Base-by-base conservation (phyloP, 2,888 invertebrate species). In the Eugnorisma glareosa region DNA sequence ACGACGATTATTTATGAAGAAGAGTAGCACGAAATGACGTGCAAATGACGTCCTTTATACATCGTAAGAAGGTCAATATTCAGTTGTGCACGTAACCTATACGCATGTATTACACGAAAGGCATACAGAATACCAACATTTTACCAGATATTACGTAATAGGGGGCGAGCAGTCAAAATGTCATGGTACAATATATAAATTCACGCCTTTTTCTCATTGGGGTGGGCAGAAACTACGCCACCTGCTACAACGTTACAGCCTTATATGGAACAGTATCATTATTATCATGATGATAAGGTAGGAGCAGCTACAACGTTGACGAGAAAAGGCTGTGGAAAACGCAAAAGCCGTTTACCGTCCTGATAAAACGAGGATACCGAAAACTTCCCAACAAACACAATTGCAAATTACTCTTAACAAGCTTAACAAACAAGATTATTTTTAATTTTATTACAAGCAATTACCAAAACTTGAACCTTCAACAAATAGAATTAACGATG, bases 401-500 rank as follows among this genome's bases (percentile, higher is more conserved):
- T 57, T 51, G 54, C 67, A 81, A 81, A 67, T 84, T 61, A 72
- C 54, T 84, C 48, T 18, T 79, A 79, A 79, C 81, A 40, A 66
- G 48, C 48, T 66, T 51, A 84, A 80, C 79, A 79, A 85, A 81
- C 59, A 81, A 81, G 80, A 84, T 81, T 81, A 81, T 81, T 85
- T 77, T 84, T 81, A 81, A 81, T 81, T 73, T 66, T 67, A 73
- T 81, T 72, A 81, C 66, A 57, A 54, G 59, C 59, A 59, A 79
- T 81, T 81, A 85, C 54, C 15, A 63, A 81, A 80, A 85, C 85
- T 81, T 67, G 63, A 61, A 28, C 73, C 40, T 67, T 67, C 15
- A 67, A 73, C 85, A 73, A 81, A 85, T 68, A 64, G 35, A 74
- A 81, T 84, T 67, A 72, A 72, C 66, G 59, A 84, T 71, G 45